These are phyloP conservation scores for Chiloscyllium punctatum DNA, from an alignment of 2,797 vertebrate genomes.

Conservation along the genomic window DNA sequence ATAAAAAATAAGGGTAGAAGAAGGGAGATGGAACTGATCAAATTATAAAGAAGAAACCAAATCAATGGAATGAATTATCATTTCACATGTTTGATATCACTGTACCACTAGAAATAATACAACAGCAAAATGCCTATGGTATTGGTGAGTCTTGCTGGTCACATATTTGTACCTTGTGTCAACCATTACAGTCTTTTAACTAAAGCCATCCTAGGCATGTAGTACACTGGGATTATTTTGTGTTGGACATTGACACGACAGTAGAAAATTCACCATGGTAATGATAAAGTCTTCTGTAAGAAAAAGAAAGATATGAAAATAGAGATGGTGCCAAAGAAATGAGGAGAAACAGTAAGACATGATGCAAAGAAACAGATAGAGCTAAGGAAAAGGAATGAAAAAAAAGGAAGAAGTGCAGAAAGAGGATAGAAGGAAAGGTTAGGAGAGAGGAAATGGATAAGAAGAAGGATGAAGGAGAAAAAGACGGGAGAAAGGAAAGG, in stretches of 20 bases:
- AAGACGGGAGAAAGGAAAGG: neutral
- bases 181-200: neutral
- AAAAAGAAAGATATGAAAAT: neutral
- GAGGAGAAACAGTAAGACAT: neutral
- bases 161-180: neutral
- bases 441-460: neutral
- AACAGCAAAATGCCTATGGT: neutral
- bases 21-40: neutral
- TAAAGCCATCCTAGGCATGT: neutral
- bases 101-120: neutral
- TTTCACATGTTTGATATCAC: neutral
- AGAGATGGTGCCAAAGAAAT: neutral
- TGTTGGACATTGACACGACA: neutral
- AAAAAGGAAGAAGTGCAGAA: neutral
- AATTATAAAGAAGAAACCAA: neutral
- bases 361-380: neutral
- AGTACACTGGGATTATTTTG: neutral
- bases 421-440: neutral
- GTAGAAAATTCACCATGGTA: neutral
- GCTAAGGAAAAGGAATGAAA: neutral
- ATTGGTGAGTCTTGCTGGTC: neutral
- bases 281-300: neutral
- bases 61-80: neutral
- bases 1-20: too few species aligned
- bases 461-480: neutral